phyloP scores from a whole-genome alignment of 2,113 vertebrate species.

The Alethe diademata region DNA sequence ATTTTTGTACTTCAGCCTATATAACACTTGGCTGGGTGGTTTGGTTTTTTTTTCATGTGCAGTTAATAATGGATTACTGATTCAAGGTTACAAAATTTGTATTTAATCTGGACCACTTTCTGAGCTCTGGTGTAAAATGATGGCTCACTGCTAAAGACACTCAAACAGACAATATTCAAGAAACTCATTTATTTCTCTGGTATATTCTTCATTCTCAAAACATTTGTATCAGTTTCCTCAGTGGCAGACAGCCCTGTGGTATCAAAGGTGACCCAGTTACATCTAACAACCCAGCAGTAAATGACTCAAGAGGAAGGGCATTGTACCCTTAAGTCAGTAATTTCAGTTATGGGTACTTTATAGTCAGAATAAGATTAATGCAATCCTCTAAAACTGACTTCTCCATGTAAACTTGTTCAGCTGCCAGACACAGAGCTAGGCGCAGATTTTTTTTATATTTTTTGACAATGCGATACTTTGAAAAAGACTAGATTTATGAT shows the following conservation, averaged over 20 bases:
- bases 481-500: slow-evolving; percentile 78
- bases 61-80: not conserved
- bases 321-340: slow-evolving; percentile 58
- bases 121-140: not conserved
- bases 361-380: slow-evolving; percentile 57
- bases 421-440: slow-evolving; percentile 60
- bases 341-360: slow-evolving; percentile 60
- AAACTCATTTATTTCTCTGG: not conserved
- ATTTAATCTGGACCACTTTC: not conserved
- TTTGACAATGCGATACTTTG: slow-evolving; percentile 65
- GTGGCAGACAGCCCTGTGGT: slow-evolving; percentile 51
- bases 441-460: slow-evolving; percentile 13
- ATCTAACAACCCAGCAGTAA: slow-evolving; percentile 61
- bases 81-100: not conserved
- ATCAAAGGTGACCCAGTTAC: slow-evolving; percentile 65
- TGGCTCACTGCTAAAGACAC: not conserved
- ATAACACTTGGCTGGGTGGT: not conserved
- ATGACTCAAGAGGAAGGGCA: slow-evolving; percentile 70
- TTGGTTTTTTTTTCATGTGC: not conserved
- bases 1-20: not conserved
- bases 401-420: slow-evolving; percentile 62
- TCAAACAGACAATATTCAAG: not conserved
- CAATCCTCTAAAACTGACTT: slow-evolving; percentile 62
- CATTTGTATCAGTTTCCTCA: not conserved
- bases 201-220: slow-evolving; percentile 39